Evolutionary conservation across 2,888 invertebrate genomes (phyloP).

Genomic region (Cheilosia scutellata): DNA sequence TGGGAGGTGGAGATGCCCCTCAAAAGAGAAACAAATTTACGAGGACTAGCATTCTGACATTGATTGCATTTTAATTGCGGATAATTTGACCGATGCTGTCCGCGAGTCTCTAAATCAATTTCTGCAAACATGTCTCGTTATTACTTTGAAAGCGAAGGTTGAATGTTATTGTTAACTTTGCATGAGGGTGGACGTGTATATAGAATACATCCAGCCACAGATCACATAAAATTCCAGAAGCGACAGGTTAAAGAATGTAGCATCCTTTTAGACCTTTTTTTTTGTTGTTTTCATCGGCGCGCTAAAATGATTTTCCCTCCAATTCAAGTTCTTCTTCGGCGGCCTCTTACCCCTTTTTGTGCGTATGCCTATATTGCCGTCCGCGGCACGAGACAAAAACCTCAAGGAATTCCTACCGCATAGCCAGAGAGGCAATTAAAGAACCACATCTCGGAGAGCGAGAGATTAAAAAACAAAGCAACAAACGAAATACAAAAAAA

Average conservation of each 20-base stretch:
- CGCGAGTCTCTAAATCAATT: slow-evolving; percentile 53
- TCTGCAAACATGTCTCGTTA: slow-evolving; percentile 45
- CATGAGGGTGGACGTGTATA: slow-evolving; percentile 30
- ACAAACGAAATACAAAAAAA: slow-evolving; percentile 24
- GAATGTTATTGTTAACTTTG: slow-evolving; percentile 4
- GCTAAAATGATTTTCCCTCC: slow-evolving; percentile 34
- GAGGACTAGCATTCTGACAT: slow-evolving; percentile 55
- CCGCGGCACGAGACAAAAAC: slow-evolving; percentile 74
- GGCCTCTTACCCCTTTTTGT: slow-evolving; percentile 21
- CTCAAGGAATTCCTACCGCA: slow-evolving; percentile 71
- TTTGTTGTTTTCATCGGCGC: neutral
- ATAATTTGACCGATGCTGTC: slow-evolving; percentile 44
- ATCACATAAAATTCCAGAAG: slow-evolving; percentile 59
- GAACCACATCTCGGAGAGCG: slow-evolving; percentile 70
- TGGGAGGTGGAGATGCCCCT: slow-evolving; percentile 24
- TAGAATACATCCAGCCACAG: slow-evolving; percentile 1
- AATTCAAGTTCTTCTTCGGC: slow-evolving; percentile 35
- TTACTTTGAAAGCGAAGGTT: slow-evolving; percentile 43
- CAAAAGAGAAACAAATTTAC: slow-evolving; percentile 37
- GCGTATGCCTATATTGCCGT: slow-evolving; percentile 46
- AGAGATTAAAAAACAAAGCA: slow-evolving; percentile 64
- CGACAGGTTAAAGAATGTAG: slow-evolving; percentile 47
- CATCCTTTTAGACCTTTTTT: slow-evolving; percentile 22
- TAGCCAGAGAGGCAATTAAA: slow-evolving; percentile 73
- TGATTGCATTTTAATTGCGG: slow-evolving; percentile 69